Evolutionary conservation across 2,797 vertebrate species (phyloP), one percentile per base, ranked within the genome.

Genomic region (Sebastes variabilis): DNA sequence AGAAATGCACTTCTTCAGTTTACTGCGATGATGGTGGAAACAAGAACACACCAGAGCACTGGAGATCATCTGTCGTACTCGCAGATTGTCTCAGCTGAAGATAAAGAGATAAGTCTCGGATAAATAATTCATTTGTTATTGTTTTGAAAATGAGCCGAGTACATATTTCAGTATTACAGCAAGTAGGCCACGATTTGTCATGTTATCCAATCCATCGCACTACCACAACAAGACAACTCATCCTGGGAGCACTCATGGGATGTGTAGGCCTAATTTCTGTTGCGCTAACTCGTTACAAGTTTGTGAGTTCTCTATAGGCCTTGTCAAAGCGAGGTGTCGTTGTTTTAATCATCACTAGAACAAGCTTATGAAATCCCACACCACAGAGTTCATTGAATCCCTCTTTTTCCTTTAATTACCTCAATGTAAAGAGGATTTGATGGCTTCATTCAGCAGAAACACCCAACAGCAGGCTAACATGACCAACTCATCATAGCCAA

Each of bases 301-400:
- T 42, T 59, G 25, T n/a, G 20, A 59, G 20, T 29, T 75, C 22
- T 68, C 38, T 32, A 46, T 60, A 72, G 64, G 72, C 71, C 34
- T 24, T 66, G 69, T 71, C 64, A 85, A 74, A 83, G 38, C 46
- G 64, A 72, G 34, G 46, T 82, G 66, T 75, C 69, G 49, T 60
- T 54, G 42, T 56, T 89, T 85, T 81, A 90, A 88, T 82, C 59
- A 88, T 82, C 62, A 42, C 52, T 25, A 46, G 1, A 82, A 72
- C 54, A 75, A 46, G 32, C 61, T 61, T 71, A 66, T 60, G 62
- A 74, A 83, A 66, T 66, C 22, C 52, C 8, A 65, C 52, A n/a
- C 56, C 67, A 68, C 34, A 20, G 2, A 74, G 60, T 74, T 80
- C 5, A 79, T 16, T 62, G 4, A 68, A 74, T 72, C 25, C 14